Evolutionary conservation across 2,113 vertebrate species (phyloP).

Genomic region (Hassar affinis): DNA sequence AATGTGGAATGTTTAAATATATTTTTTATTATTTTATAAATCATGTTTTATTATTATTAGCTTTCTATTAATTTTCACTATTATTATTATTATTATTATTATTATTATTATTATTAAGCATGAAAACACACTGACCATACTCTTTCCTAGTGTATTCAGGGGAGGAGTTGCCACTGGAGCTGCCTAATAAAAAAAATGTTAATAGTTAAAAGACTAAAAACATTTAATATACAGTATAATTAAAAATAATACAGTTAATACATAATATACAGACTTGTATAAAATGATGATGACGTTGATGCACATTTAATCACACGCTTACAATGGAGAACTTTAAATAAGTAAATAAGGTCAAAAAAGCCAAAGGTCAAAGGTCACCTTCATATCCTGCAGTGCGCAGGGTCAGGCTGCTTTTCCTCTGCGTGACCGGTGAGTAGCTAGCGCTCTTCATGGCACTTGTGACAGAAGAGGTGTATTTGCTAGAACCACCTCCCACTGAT

Average conservation of each 20-base stretch:
- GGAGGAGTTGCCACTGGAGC: constrained; percentile 89
- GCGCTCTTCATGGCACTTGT: constrained; percentile 32
- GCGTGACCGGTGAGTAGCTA: constrained; percentile 38
- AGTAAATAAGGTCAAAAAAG: background rate
- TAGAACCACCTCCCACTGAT: constrained; percentile 23
- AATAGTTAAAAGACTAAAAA: background rate
- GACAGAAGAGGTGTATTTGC: constrained; percentile 39
- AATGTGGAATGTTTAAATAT: too few relatives aligned
- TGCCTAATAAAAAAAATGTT: constrained; percentile 56
- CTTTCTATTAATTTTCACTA: too few relatives aligned
- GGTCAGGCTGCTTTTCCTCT: constrained; percentile 45
- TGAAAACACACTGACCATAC: constrained; percentile 72
- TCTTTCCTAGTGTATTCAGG: constrained; percentile 90
- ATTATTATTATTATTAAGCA: constrained; percentile 67
- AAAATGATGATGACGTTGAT: background rate
- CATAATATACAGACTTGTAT: background rate
- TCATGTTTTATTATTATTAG: too few relatives aligned
- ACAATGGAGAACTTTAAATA: too few relatives aligned
- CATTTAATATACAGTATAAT: background rate
- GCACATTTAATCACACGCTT: background rate
- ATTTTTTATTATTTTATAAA: too few relatives aligned
- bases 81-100: constrained; percentile 59
- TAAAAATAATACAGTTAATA: background rate
- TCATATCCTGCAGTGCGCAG: constrained; percentile 44
- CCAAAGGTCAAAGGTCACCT: constrained; percentile 25